phyloP scores from a whole-genome alignment of 35 echinoderm and acorn worm genomes.

The Holothuria glaberrima region DNA sequence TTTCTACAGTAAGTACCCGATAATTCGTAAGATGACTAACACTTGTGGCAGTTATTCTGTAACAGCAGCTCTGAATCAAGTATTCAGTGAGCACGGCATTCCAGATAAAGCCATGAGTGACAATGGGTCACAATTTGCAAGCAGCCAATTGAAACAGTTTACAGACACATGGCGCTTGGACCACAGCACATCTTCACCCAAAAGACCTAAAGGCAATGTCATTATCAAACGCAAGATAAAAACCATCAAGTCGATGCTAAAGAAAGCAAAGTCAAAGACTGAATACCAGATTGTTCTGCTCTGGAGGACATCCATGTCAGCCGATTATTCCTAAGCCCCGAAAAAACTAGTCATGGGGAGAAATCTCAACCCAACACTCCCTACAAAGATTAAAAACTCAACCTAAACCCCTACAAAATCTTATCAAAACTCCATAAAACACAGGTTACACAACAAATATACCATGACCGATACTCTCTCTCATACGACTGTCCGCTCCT shows the following conservation, averaged over 20 bases:
- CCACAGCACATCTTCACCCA: slow-evolving; percentile 30
- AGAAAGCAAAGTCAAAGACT: slow-evolving; percentile 12
- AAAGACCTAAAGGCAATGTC: slow-evolving; percentile 42
- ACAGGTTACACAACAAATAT: no score
- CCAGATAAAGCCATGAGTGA: slow-evolving; percentile 66
- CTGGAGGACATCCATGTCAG: background rate
- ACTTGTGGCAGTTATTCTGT: no score
- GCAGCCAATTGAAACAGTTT: slow-evolving; percentile 25
- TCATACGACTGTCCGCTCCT: no score
- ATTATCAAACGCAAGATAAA: slow-evolving; percentile 36
- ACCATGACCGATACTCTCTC: no score
- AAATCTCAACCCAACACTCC: no score
- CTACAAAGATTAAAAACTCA: no score
- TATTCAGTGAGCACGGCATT: slow-evolving; percentile 74
- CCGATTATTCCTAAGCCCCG: background rate
- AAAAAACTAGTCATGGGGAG: no score
- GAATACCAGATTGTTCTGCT: background rate
- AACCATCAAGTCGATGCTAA: slow-evolving; percentile 40
- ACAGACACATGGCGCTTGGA: slow-evolving; percentile 21
- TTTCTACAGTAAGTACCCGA: slow-evolving; percentile 56
- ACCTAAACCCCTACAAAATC: no score
- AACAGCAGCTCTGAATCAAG: slow-evolving; percentile 70
- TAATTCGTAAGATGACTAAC: slow-evolving; percentile 10
- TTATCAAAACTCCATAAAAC: no score
- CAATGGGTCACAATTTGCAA: slow-evolving; percentile 69